Evolutionary conservation across 2,797 vertebrate species (phyloP).

Genomic region (Phataginus tricuspis): DNA sequence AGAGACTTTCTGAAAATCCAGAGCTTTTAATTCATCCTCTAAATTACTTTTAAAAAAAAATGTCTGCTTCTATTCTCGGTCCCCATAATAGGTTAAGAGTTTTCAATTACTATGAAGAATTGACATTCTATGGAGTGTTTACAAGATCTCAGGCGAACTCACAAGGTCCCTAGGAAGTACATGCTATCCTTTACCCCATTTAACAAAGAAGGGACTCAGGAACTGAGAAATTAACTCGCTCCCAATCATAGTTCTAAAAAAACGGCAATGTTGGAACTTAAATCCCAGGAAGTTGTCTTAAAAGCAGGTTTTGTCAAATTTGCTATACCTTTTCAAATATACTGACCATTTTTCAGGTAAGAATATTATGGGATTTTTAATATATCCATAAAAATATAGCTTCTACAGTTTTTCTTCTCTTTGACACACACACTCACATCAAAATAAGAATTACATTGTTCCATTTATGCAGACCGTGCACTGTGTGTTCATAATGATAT

Average conservation of each 20-base stretch:
- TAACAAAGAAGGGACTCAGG: conserved; percentile 11
- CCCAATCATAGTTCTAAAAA: neutral
- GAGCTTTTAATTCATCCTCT: neutral
- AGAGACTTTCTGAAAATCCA: neutral
- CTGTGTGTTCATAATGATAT: neutral
- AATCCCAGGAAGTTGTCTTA: conserved; percentile 6
- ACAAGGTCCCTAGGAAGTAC: neutral
- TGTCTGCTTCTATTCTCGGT: neutral
- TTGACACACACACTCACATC: too few species aligned
- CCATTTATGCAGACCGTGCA: neutral
- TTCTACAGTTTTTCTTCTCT: neutral
- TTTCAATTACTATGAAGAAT: conserved; percentile 15
- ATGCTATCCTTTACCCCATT: neutral
- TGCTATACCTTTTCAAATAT: neutral
- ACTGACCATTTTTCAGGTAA: neutral
- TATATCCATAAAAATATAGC: neutral
- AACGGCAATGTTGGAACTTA: neutral
- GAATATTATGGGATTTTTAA: neutral
- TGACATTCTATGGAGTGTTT: conserved; percentile 16
- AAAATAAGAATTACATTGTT: conserved; percentile 25
- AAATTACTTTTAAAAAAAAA: neutral
- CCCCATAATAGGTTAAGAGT: neutral
- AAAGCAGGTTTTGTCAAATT: neutral
- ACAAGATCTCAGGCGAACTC: neutral
- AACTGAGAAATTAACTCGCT: conserved; percentile 23